Evolutionary conservation across 2,888 invertebrate species (phyloP).

Genomic region (Cantharis nigra): DNA sequence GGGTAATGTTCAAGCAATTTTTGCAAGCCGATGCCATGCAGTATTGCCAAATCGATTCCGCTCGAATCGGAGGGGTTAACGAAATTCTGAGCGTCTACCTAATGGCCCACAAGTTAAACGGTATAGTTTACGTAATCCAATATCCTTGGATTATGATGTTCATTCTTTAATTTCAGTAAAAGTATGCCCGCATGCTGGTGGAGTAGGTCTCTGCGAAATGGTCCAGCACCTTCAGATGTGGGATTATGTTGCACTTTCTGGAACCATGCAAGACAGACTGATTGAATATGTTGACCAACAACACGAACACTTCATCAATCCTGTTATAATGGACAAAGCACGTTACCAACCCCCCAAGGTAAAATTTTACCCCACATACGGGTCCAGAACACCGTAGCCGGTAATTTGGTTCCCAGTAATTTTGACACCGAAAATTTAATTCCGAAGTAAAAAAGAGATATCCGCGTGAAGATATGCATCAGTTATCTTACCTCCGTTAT

Average conservation of each 20-base stretch:
- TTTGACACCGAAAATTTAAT: too few species aligned
- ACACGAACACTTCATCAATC: constrained; percentile 84
- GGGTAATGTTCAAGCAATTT: constrained; percentile 91
- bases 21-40: constrained; percentile 79
- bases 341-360: constrained; percentile 78
- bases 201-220: constrained; percentile 91
- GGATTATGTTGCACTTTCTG: constrained; percentile 79
- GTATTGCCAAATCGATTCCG: constrained; percentile 90
- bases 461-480: too few species aligned
- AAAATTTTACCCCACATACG: constrained; percentile 35
- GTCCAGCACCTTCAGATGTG: constrained; percentile 90
- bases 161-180: constrained; percentile 61
- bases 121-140: not conserved
- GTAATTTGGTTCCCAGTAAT: too few species aligned
- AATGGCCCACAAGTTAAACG: constrained; percentile 78
- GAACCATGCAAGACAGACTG: constrained; percentile 71
- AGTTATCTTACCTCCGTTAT: too few species aligned
- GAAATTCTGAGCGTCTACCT: constrained; percentile 86
- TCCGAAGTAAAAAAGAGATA: too few species aligned
- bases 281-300: constrained; percentile 90
- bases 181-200: constrained; percentile 95
- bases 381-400: too few species aligned
- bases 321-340: constrained; percentile 71
- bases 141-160: too few species aligned
- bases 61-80: constrained; percentile 85